Evolutionary conservation across 2,888 invertebrate genomes (phyloP).

Genomic region (Plemyria rubiginata): DNA sequence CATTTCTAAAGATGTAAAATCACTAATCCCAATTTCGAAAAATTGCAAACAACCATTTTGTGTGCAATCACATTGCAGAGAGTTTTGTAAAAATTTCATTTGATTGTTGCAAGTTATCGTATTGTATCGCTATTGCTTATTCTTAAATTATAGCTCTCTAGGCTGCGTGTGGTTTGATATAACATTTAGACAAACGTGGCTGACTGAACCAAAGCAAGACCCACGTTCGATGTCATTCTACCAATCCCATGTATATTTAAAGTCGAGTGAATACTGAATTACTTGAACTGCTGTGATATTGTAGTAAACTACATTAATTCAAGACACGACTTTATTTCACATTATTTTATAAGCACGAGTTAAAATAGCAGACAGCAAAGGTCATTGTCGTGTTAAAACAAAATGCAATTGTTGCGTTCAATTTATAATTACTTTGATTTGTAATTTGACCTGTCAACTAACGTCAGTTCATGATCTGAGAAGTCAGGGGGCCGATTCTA

Average conservation of each 20-base stretch:
- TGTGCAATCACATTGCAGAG: too few relatives aligned
- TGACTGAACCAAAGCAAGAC: background rate
- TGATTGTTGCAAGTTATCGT: too few relatives aligned
- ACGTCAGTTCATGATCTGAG: conserved; percentile 52
- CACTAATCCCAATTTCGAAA: too few relatives aligned
- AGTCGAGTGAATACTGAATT: conserved; percentile 30
- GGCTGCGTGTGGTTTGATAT: background rate
- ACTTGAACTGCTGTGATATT: conserved; percentile 20
- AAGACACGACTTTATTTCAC: conserved; percentile 18
- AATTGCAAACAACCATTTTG: too few relatives aligned
- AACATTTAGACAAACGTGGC: background rate
- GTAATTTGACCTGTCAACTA: conserved; percentile 63
- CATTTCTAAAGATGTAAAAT: too few relatives aligned
- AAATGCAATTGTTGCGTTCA: conserved; percentile 59
- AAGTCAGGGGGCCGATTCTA: conserved; percentile 31
- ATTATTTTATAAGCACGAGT: conserved; percentile 18
- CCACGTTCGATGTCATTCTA: background rate
- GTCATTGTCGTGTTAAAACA: conserved; percentile 57
- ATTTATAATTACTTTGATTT: conserved; percentile 62
- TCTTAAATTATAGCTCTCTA: too few relatives aligned
- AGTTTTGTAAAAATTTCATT: too few relatives aligned
- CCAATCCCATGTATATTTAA: conserved; percentile 26
- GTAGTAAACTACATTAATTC: conserved; percentile 22
- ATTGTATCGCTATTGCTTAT: too few relatives aligned
- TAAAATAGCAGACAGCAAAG: conserved; percentile 46